Conservation (phyloP, 1,140 invertebrate species). For the Elysia chlorotica region DNA sequence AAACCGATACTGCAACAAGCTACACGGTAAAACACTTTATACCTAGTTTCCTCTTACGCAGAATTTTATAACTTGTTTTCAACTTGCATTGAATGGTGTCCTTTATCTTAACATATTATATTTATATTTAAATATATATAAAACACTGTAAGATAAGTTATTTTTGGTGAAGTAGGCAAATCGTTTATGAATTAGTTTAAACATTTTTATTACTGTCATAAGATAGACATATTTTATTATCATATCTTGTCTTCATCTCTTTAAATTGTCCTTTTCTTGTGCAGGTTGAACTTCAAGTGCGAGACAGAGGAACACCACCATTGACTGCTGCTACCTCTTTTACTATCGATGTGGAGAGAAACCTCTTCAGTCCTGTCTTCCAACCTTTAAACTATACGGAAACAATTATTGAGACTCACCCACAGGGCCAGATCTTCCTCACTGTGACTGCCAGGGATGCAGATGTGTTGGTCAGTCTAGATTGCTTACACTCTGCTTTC, state of each 20-base stretch:
- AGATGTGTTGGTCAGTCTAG: conserved; percentile 34
- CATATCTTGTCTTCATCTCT: no score
- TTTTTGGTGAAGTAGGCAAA: no score
- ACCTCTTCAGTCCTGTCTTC: conserved; percentile 38
- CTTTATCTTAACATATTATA: no score
- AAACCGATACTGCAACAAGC: neutral
- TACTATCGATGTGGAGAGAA: conserved; percentile 37
- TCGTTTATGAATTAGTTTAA: no score
- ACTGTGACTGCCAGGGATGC: conserved; percentile 32
- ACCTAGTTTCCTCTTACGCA: no score
- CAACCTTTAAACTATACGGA: conserved; percentile 16
- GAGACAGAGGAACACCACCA: conserved; percentile 36
- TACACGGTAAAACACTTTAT: conserved; percentile 18
- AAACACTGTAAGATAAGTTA: no score
- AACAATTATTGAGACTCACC: conserved; percentile 34
- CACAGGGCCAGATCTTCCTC: conserved; percentile 28
- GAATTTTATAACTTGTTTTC: no score
- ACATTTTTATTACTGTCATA: no score
- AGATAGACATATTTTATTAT: no score
- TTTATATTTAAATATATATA: no score
- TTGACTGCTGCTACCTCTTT: conserved; percentile 31
- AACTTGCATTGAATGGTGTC: no score
- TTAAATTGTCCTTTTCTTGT: no score
- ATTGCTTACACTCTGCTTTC: neutral
- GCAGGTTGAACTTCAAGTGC: conserved; percentile 34